Percentiles rank a stretch among this genome's conserved stretches.
phyloP scores from a whole-genome alignment of 2,888 invertebrate genomes.

The Netelia melanura region DNA sequence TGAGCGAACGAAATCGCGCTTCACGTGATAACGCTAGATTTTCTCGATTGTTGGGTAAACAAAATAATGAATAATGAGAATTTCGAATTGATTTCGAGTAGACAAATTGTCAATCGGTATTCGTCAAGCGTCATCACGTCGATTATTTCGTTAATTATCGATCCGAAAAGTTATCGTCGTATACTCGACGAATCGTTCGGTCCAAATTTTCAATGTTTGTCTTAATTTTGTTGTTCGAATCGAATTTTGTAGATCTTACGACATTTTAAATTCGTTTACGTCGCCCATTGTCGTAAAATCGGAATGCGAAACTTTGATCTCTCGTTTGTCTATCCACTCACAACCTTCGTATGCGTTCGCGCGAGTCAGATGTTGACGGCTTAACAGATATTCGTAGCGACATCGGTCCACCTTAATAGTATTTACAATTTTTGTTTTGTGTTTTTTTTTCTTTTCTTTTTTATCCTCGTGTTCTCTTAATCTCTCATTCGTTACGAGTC shows the following conservation, averaged over 20 bases:
- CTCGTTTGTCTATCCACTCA: constrained; percentile 4
- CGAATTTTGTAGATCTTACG: constrained; percentile 23
- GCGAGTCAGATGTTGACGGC: constrained; percentile 34
- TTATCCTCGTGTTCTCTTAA: neutral
- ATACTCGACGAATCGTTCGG: constrained; percentile 22
- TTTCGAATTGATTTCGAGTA: constrained; percentile 45
- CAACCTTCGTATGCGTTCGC: constrained; percentile 16
- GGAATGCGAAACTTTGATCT: constrained; percentile 8
- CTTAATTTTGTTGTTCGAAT: neutral
- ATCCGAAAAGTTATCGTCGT: neutral
- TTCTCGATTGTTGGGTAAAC: constrained; percentile 30
- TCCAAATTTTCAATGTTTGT: constrained; percentile 22
- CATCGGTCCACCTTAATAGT: constrained; percentile 45
- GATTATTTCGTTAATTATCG: constrained; percentile 6
- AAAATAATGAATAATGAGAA: constrained; percentile 40
- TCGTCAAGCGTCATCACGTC: constrained; percentile 38
- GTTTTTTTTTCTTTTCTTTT: neutral
- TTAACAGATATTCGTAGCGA: constrained; percentile 55
- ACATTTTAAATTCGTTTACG: constrained; percentile 5
- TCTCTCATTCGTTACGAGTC: constrained; percentile 17
- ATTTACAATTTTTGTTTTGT: constrained; percentile 34
- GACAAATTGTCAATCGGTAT: constrained; percentile 23
- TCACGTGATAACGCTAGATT: constrained; percentile 25
- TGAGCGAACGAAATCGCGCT: constrained; percentile 21
- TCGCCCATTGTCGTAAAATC: constrained; percentile 20